These are phyloP conservation scores for Drosophila testacea DNA, from an alignment of 2,888 invertebrate genomes.

Conservation along the genomic window DNA sequence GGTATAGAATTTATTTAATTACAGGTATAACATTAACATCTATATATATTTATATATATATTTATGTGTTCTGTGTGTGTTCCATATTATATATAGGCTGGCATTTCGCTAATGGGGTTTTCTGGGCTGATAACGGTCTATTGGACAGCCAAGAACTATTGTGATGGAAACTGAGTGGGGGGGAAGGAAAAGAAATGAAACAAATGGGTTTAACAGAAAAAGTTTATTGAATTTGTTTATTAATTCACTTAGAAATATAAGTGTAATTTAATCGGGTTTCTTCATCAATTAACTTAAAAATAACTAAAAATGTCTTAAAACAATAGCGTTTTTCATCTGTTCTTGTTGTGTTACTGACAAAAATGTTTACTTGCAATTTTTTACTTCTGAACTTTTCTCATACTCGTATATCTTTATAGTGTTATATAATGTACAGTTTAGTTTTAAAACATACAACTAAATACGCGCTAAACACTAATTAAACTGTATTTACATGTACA, in stretches of 20 bases:
- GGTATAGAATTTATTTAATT: conserved; percentile 78
- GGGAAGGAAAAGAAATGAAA: conserved; percentile 30
- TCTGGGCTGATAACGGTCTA: conserved; percentile 55
- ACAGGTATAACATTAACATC: conserved; percentile 77
- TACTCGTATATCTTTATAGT: conserved; percentile 68
- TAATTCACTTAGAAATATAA: conserved; percentile 76
- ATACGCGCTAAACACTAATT: conserved; percentile 79
- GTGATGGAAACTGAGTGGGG: conserved; percentile 29
- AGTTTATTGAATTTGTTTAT: conserved; percentile 68
- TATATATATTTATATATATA: conserved; percentile 80
- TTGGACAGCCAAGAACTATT: conserved; percentile 55
- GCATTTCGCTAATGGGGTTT: conserved; percentile 71
- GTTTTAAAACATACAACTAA: conserved; percentile 80
- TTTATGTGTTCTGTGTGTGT: conserved; percentile 21
- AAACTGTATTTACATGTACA: conserved; percentile 72
- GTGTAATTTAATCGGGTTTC: conserved; percentile 73
- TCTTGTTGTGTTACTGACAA: conserved; percentile 64
- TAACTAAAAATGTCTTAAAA: conserved; percentile 80
- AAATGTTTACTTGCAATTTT: conserved; percentile 59
- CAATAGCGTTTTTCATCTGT: conserved; percentile 70
- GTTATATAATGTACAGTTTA: conserved; percentile 78
- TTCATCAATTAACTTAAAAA: conserved; percentile 80
- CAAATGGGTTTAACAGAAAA: conserved; percentile 61
- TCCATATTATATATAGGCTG: conserved; percentile 56
- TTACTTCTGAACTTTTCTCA: conserved; percentile 46